These are phyloP conservation scores for Amazonetta brasiliensis DNA, from an alignment of 2,797 vertebrate species.

Conservation along the genomic window DNA sequence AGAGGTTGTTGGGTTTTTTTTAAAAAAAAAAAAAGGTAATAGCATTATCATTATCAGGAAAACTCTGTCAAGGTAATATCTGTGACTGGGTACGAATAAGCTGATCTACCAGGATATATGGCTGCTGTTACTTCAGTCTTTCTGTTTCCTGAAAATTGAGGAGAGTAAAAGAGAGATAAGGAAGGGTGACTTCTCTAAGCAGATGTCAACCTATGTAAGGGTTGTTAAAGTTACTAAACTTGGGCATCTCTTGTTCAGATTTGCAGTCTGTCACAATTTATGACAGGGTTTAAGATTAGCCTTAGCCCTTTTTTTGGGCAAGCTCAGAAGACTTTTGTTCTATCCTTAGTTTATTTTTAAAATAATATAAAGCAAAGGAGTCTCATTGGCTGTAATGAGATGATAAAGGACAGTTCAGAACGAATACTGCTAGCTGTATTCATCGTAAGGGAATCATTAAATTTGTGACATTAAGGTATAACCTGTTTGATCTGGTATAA, in stretches of 20 bases:
- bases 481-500: not conserved
- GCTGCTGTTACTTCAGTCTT: not conserved
- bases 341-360: not conserved
- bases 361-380: not conserved
- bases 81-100: not conserved
- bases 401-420: not conserved
- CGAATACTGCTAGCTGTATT: not conserved
- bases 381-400: not conserved
- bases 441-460: not conserved
- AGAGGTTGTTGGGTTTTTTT: not conserved
- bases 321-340: not conserved
- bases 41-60: not conserved
- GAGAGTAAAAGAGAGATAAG: not conserved
- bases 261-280: not conserved
- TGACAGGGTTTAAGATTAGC: not conserved
- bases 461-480: not conserved
- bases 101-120: not conserved
- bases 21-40: not conserved
- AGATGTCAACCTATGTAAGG: rapidly evolving
- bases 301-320: too few species aligned
- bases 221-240: not conserved
- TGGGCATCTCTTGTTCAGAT: not conserved
- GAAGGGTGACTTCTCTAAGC: not conserved
- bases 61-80: not conserved
- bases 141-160: not conserved